Evolutionary conservation across 1,140 invertebrate species (phyloP).

Genomic region (Calephelis virginiensis): DNA sequence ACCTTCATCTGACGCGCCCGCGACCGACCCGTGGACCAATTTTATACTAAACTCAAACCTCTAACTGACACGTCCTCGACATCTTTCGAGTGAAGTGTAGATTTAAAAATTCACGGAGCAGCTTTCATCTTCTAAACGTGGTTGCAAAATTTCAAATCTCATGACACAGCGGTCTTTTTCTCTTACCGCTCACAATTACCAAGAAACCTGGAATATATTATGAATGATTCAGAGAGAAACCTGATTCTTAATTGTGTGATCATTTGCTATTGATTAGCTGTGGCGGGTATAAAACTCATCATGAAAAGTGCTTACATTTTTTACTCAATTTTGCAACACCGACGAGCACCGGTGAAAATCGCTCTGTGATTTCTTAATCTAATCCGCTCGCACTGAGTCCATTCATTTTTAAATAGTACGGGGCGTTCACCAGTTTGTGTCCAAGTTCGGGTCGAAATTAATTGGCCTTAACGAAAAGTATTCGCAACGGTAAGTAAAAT

Average conservation of each 20-base stretch:
- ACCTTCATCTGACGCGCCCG: conserved; percentile 62
- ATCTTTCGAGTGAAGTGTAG: conserved; percentile 35
- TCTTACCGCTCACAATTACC: too few species aligned
- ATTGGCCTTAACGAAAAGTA: conserved; percentile 38
- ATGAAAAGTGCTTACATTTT: too few species aligned
- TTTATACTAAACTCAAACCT: conserved; percentile 64
- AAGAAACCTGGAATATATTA: too few species aligned
- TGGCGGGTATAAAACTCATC: too few species aligned
- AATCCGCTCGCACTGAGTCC: conserved; percentile 49
- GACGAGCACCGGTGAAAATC: too few species aligned
- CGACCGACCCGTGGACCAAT: conserved; percentile 64
- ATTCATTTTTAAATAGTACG: conserved; percentile 37
- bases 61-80: conserved; percentile 61
- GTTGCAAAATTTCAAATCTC: too few species aligned
- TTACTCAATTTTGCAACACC: too few species aligned
- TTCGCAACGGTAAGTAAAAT: conserved; percentile 34
- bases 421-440: conserved; percentile 36
- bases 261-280: too few species aligned
- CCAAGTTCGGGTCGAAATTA: conserved; percentile 40
- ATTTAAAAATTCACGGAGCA: conserved; percentile 22
- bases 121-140: not conserved
- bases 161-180: too few species aligned
- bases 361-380: too few species aligned
- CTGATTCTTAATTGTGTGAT: too few species aligned
- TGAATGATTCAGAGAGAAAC: too few species aligned